phyloP scores from a whole-genome alignment of 2,113 vertebrate genomes.

The Notiomystis cincta region DNA sequence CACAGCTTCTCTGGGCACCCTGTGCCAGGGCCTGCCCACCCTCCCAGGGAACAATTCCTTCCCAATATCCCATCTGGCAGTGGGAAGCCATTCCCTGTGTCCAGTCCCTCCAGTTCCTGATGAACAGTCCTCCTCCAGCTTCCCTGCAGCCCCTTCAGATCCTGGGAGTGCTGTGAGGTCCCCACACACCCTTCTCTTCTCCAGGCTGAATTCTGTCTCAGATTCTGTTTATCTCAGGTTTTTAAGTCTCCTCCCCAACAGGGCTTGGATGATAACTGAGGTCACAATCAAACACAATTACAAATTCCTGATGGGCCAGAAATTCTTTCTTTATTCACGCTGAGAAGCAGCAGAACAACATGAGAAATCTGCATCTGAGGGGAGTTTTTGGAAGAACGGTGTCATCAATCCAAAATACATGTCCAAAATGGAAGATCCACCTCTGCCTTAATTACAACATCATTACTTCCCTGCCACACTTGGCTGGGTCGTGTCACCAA shows the following conservation, averaged over 20 bases:
- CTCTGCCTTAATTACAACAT: not conserved
- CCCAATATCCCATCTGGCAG: not conserved
- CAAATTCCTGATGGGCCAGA: not conserved
- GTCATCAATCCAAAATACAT: not conserved
- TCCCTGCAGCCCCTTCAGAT: not conserved
- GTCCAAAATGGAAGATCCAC: not conserved
- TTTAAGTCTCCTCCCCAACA: not conserved
- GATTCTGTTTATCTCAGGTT: not conserved
- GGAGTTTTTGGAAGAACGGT: not conserved
- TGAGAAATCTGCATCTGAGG: not conserved
- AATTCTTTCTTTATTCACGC: not conserved
- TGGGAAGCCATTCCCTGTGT: not conserved
- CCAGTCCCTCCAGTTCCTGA: not conserved
- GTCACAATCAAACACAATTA: not conserved
- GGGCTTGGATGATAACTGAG: not conserved
- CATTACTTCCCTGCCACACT: not conserved
- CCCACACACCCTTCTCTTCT: not conserved
- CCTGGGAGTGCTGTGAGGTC: not conserved
- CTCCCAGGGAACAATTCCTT: not conserved
- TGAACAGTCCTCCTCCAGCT: not conserved
- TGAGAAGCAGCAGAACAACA: not conserved
- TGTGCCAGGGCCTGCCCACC: not conserved
- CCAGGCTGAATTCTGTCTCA: not conserved
- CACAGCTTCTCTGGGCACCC: not conserved
- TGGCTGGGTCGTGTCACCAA: not conserved